Evolutionary conservation across 2,113 vertebrate species (phyloP).

Genomic region (Rhinolophus sinicus): DNA sequence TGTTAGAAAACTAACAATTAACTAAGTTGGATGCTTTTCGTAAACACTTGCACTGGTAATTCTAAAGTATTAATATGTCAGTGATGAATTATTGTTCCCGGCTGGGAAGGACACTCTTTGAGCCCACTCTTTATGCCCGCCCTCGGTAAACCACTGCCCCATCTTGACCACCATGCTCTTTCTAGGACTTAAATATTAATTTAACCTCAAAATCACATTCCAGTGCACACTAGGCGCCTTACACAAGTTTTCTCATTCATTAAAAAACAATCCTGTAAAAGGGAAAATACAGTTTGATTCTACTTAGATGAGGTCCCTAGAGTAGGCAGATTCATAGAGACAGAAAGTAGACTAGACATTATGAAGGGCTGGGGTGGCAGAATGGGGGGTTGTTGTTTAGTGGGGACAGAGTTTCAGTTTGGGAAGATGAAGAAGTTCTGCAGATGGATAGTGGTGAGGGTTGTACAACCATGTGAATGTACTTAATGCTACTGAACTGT

Average conservation of each 20-base stretch:
- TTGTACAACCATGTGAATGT: neutral
- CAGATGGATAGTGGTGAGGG: neutral
- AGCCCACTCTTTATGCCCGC: neutral
- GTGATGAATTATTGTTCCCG: neutral
- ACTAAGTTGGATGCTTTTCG: neutral
- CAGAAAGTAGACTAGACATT: neutral
- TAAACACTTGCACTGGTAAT: neutral
- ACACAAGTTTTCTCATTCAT: neutral
- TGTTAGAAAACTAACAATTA: no score
- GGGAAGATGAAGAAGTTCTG: neutral
- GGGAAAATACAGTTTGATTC: neutral
- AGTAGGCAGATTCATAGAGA: neutral
- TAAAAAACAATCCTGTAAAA: neutral
- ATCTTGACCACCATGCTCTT: neutral
- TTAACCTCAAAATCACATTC: slow-evolving; percentile 11
- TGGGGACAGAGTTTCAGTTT: neutral
- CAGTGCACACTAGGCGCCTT: neutral
- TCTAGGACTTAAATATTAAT: neutral
- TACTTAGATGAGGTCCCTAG: neutral
- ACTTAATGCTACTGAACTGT: neutral
- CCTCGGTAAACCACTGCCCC: neutral
- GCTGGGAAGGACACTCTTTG: neutral
- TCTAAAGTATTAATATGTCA: neutral
- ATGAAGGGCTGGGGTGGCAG: no score
- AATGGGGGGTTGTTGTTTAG: no score